phyloP scores from a whole-genome alignment of 1,140 invertebrate genomes.

The Drosophila orosa region DNA sequence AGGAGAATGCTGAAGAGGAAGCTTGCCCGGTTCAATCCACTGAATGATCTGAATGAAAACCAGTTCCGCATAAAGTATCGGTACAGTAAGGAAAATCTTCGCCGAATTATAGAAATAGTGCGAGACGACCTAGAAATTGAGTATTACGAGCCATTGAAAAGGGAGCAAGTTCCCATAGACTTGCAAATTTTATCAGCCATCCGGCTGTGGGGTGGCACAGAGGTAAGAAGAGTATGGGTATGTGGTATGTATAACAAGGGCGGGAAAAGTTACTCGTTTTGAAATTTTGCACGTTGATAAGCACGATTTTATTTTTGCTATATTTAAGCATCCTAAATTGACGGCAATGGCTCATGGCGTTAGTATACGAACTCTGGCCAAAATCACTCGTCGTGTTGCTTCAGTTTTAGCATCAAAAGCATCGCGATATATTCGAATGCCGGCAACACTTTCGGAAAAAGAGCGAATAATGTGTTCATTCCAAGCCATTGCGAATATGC shows the following conservation, averaged over 20 bases:
- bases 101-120: constrained; percentile 71
- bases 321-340: constrained; percentile 62
- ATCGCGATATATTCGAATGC: constrained; percentile 74
- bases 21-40: constrained; percentile 61
- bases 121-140: constrained; percentile 75
- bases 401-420: constrained; percentile 70
- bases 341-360: constrained; percentile 67
- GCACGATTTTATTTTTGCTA: background rate
- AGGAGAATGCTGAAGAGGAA: constrained; percentile 17
- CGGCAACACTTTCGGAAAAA: constrained; percentile 71
- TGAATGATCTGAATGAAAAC: constrained; percentile 64
- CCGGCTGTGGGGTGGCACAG: constrained; percentile 67
- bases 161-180: constrained; percentile 72
- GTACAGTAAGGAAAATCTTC: constrained; percentile 72
- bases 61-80: constrained; percentile 71
- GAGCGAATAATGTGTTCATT: constrained; percentile 70
- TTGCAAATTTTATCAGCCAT: constrained; percentile 71
- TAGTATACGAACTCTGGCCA: constrained; percentile 58
- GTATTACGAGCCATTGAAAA: constrained; percentile 53
- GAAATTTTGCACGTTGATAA: background rate
- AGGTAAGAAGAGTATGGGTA: constrained; percentile 49
- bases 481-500: constrained; percentile 68
- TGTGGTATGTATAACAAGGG: constrained; percentile 31
- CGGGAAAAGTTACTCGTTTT: background rate
- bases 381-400: constrained; percentile 72